phyloP scores from a whole-genome alignment of 2,888 invertebrate species.

The Meganola albula region DNA sequence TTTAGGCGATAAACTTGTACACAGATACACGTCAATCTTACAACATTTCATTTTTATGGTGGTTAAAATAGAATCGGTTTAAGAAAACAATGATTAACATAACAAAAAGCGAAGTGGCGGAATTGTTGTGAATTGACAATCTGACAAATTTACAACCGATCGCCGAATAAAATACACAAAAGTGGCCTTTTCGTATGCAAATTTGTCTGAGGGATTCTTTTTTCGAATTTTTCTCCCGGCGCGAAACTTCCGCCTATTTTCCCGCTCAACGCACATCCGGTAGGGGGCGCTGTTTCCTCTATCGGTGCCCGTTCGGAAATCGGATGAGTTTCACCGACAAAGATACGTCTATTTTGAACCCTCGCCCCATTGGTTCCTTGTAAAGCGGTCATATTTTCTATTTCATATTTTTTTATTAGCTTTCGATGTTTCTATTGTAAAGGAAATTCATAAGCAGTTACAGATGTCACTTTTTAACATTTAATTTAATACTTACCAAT shows the following conservation, averaged over 20 bases:
- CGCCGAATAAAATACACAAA: constrained; percentile 60
- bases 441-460: constrained; percentile 8
- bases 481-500: too few relatives aligned
- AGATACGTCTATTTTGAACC: constrained; percentile 52
- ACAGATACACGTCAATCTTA: too few relatives aligned
- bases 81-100: constrained; percentile 61
- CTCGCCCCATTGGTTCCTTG: constrained; percentile 51
- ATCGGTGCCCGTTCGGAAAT: constrained; percentile 64
- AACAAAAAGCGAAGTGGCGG: constrained; percentile 62
- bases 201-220: constrained; percentile 66
- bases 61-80: constrained; percentile 33
- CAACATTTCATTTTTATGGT: too few relatives aligned
- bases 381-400: constrained; percentile 53
- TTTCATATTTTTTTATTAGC: constrained; percentile 61
- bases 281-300: constrained; percentile 57
- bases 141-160: constrained; percentile 74
- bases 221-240: constrained; percentile 55
- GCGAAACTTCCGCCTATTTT: constrained; percentile 75
- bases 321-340: constrained; percentile 52
- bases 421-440: constrained; percentile 37
- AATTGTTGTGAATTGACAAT: constrained; percentile 69
- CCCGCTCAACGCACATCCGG: constrained; percentile 72
- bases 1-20: too few relatives aligned
- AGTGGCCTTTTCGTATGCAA: constrained; percentile 72
- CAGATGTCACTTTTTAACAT: too few relatives aligned